Evolutionary conservation across 2,797 vertebrate species (phyloP).

Genomic region (Rachycentron canadum): DNA sequence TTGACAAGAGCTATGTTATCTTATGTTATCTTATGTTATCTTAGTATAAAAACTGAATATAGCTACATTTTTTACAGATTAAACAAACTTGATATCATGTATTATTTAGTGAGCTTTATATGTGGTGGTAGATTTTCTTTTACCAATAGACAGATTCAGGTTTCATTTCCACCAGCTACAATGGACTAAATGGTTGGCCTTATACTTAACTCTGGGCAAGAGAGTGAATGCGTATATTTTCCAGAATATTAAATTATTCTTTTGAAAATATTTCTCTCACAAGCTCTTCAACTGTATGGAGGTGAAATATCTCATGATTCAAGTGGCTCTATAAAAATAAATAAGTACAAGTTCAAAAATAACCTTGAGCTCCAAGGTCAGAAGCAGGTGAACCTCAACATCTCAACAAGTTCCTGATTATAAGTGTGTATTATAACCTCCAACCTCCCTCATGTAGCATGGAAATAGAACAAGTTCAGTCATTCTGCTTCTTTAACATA

Average conservation of each 20-base stretch:
- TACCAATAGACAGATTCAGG: too few relatives aligned
- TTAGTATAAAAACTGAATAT: too few relatives aligned
- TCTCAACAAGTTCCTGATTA: slow-evolving; percentile 9
- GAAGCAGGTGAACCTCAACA: slow-evolving; percentile 18
- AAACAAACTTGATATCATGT: too few relatives aligned
- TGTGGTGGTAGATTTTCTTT: too few relatives aligned
- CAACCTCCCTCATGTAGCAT: slow-evolving; percentile 12
- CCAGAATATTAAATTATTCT: not conserved
- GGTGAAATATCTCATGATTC: not conserved
- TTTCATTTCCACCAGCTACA: too few relatives aligned
- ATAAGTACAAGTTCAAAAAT: not conserved
- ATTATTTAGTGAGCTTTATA: too few relatives aligned
- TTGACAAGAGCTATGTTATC: too few relatives aligned
- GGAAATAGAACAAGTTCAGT: not conserved
- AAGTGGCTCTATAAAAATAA: not conserved
- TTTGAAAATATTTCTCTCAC: not conserved
- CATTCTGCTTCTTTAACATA: slow-evolving; percentile 5
- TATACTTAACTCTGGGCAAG: not conserved
- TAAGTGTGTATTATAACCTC: slow-evolving; percentile 11
- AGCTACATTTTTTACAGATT: too few relatives aligned
- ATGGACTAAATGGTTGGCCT: too few relatives aligned
- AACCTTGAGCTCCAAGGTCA: slow-evolving; percentile 18
- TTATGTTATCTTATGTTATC: too few relatives aligned
- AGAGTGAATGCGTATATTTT: not conserved
- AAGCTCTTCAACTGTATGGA: not conserved